Conservation (phyloP, 1,140 invertebrate genomes). For the Wasmannia auropunctata region DNA sequence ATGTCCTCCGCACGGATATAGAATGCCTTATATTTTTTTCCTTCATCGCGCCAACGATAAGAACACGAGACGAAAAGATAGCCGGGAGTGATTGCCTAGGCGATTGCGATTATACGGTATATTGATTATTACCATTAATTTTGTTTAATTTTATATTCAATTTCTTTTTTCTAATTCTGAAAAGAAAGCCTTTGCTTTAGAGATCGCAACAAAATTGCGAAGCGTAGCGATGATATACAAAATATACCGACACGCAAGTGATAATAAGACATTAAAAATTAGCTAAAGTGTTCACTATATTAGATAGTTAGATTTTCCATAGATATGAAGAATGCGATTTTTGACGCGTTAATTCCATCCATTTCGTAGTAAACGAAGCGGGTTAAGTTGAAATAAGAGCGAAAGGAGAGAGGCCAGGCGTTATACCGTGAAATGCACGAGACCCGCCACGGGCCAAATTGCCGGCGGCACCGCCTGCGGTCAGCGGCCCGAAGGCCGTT, state of each 20-base stretch:
- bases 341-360: constrained; percentile 26
- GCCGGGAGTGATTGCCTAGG: background rate
- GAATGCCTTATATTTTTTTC: constrained; percentile 65
- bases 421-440: constrained; percentile 38
- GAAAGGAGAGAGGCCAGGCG: background rate
- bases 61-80: constrained; percentile 20
- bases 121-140: background rate
- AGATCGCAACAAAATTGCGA: background rate
- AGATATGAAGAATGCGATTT: background rate
- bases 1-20: constrained; percentile 66
- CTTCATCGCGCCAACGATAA: background rate
- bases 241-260: background rate
- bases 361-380: constrained; percentile 20
- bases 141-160: background rate
- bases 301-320: background rate
- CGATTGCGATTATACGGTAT: background rate
- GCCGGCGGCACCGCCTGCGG: constrained; percentile 32
- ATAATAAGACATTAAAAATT: background rate
- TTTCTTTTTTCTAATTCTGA: background rate
- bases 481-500: background rate
- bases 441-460: constrained; percentile 51
- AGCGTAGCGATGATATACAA: background rate
- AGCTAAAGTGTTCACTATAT: background rate
- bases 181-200: background rate
- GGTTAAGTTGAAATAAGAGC: background rate